Base-by-base conservation (phyloP, 2,888 invertebrate genomes). In the Eupithecia vulgata region DNA sequence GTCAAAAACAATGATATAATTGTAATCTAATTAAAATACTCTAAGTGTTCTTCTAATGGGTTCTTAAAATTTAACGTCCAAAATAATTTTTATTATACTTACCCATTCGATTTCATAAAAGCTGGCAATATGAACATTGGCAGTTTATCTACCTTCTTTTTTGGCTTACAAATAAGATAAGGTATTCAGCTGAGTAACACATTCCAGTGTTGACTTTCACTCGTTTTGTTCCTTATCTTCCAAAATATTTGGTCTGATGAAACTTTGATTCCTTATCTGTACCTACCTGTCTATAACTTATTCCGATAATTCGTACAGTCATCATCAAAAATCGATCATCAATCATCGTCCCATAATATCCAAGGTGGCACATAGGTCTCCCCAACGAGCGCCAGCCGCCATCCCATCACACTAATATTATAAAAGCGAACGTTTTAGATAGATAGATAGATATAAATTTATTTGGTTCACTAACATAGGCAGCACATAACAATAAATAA, bases 181-280 rank as follows among this genome's bases (percentile, higher is more conserved):
- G 62, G 17, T 30, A 3, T 30, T 8, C 61, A 17, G 10, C 12
- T 35, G 35, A 62, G 30, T 64, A n/a, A 35, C n/a, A 37, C 62
- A 64, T 35, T 64, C 62, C 62, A 13, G n/a, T 64, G 35, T 64
- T 64, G 34, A 35, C 62, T 64, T 64, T 64, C 62, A 35, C 61
- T 67, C 34, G n/a, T 17, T 67, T 45, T 52, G 30, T 68, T 68
- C 25, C 25, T 67, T 48, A 67, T 48, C 62, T 35, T 64, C 5
- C 37, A 64, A 64, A 30, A 64, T 64, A 64, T 64, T 64, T 64
- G 62, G 62, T 6, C 35, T n/a, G n/a, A 64, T 64, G 35, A n/a
- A 12, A 17, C 8, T 64, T 64, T n/a, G 34, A 17, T 61, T 34
- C 61, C 30, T 34, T 34, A 34, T 61, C 17, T 17, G 30, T 61